Evolutionary conservation across 1,140 invertebrate genomes (phyloP).

Genomic region (Ips nitidus): DNA sequence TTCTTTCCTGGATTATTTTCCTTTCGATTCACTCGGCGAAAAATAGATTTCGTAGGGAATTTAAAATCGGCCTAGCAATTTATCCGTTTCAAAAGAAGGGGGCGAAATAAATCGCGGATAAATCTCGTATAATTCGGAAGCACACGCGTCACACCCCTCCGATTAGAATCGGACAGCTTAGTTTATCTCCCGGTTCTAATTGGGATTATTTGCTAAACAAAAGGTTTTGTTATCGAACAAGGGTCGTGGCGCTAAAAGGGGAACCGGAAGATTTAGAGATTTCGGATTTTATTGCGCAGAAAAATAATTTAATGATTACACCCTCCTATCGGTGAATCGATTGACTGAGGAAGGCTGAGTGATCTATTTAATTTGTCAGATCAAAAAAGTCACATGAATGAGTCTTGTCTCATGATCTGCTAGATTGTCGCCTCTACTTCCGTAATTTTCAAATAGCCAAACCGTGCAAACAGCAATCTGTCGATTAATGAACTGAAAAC

Average conservation of each 20-base stretch:
- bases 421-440: too few species aligned
- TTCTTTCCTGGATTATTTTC: neutral
- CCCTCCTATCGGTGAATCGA: too few species aligned
- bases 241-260: conserved; percentile 32
- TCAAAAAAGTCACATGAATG: too few species aligned
- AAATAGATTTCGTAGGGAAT: conserved; percentile 1
- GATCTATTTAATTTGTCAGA: too few species aligned
- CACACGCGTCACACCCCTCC: conserved; percentile 33
- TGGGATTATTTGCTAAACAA: conserved; percentile 37
- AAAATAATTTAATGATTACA: conserved; percentile 30
- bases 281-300: conserved; percentile 30
- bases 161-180: conserved; percentile 31
- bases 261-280: conserved; percentile 30
- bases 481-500: too few species aligned
- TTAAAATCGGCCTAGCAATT: conserved; percentile 26
- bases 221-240: conserved; percentile 36
- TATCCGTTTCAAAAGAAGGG: neutral
- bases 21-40: neutral
- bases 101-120: conserved; percentile 24
- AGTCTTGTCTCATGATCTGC: too few species aligned
- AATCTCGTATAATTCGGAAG: conserved; percentile 29
- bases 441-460: too few species aligned
- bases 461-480: too few species aligned
- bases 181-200: conserved; percentile 34
- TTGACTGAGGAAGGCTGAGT: too few species aligned